These are phyloP conservation scores for Philhelius pedissequus DNA, from an alignment of 2,888 invertebrate species.

Conservation along the genomic window DNA sequence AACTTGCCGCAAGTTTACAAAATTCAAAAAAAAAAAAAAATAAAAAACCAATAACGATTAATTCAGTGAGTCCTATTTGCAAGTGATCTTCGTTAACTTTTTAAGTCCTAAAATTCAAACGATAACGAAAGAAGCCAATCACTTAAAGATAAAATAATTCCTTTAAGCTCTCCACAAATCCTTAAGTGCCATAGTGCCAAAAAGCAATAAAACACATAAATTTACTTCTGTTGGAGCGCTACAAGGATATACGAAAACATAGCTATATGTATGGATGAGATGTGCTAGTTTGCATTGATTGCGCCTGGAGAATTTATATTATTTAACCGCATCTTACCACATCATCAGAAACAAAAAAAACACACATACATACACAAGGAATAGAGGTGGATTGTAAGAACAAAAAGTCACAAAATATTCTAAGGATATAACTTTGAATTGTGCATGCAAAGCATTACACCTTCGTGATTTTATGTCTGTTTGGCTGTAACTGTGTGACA, in stretches of 20 bases:
- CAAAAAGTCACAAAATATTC: slow-evolving; percentile 41
- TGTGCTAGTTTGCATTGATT: slow-evolving; percentile 16
- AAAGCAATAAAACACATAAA: slow-evolving; percentile 59
- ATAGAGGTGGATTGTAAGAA: background rate
- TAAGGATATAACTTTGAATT: slow-evolving; percentile 29
- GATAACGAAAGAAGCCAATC: slow-evolving; percentile 19
- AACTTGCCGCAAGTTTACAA: background rate
- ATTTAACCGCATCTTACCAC: slow-evolving; percentile 39
- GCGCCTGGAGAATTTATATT: slow-evolving; percentile 28
- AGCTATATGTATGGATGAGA: background rate
- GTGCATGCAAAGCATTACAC: slow-evolving; percentile 42
- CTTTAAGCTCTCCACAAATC: slow-evolving; percentile 33
- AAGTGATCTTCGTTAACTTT: background rate
- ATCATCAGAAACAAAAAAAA: background rate
- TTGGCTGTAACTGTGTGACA: slow-evolving; percentile 48
- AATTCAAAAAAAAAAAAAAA: background rate
- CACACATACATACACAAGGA: background rate
- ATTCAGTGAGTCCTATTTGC: background rate
- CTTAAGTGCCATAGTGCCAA: slow-evolving; percentile 46
- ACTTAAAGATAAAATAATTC: slow-evolving; percentile 43
- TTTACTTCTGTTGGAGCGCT: slow-evolving; percentile 3
- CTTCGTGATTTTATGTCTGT: slow-evolving; percentile 40
- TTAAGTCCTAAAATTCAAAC: background rate
- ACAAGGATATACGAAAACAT: background rate
- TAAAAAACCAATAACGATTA: background rate